Conservation (phyloP, 2,888 invertebrate genomes). For the Xanthia togata region DNA sequence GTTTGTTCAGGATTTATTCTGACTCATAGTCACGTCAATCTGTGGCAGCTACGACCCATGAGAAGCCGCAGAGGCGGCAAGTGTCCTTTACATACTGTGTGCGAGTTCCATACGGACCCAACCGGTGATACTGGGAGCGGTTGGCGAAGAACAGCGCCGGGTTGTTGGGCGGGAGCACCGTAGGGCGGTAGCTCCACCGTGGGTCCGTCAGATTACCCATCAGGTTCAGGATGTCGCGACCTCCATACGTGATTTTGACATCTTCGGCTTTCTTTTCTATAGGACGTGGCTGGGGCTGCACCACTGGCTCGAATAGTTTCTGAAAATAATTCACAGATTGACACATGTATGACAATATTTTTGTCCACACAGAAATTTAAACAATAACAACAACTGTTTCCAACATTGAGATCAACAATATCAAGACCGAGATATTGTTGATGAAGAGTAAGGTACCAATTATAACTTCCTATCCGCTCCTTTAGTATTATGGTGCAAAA, state of each 20-base stretch:
- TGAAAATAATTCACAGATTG: constrained; percentile 73
- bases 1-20: constrained; percentile 82
- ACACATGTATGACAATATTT: constrained; percentile 29
- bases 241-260: constrained; percentile 86
- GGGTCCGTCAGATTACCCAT: constrained; percentile 89
- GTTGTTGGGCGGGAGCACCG: constrained; percentile 90
- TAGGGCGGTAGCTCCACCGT: constrained; percentile 90
- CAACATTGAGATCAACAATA: neutral
- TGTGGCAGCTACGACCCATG: constrained; percentile 87
- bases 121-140: constrained; percentile 91
- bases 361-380: constrained; percentile 11
- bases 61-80: constrained; percentile 88
- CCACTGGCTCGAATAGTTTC: constrained; percentile 86
- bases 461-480: constrained; percentile 10
- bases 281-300: constrained; percentile 86
- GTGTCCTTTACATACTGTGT: constrained; percentile 90
- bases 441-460: neutral
- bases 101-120: constrained; percentile 89
- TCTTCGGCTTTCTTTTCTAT: constrained; percentile 81
- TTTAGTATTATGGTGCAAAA: constrained; percentile 41
- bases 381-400: constrained; percentile 9
- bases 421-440: neutral
- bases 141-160: constrained; percentile 91
- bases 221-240: constrained; percentile 91
- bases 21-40: constrained; percentile 81